Conservation (phyloP, 2,797 vertebrate species). For the Neomorphus geoffroyi region DNA sequence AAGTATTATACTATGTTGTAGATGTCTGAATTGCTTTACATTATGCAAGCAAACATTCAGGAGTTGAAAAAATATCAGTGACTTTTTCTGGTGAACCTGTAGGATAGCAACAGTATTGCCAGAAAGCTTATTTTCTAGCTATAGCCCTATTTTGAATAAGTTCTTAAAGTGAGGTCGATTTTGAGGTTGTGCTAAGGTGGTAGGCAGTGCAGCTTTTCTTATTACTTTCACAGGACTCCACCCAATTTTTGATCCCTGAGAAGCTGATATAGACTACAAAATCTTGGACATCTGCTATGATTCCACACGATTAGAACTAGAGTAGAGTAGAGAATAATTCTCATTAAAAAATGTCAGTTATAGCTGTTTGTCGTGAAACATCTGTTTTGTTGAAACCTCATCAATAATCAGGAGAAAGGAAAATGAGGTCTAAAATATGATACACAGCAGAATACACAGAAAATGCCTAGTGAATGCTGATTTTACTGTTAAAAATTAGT, state of each 20-base stretch:
- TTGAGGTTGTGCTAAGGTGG: not conserved
- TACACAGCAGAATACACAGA: not conserved
- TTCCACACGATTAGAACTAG: not conserved
- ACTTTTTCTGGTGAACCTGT: not conserved
- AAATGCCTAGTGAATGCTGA: not conserved
- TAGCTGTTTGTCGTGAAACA: not conserved
- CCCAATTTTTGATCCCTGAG: not conserved
- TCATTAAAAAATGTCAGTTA: not conserved
- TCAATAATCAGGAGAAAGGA: not conserved
- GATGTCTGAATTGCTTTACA: not conserved
- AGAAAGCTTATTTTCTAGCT: not conserved
- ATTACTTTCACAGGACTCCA: not conserved
- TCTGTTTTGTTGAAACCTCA: not conserved
- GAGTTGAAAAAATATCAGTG: not conserved
- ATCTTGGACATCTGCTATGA: not conserved
- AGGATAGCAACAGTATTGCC: not conserved
- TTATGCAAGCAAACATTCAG: not conserved
- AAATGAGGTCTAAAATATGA: not conserved
- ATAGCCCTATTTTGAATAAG: not conserved
- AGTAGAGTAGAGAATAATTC: not conserved
- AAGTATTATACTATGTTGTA: not conserved
- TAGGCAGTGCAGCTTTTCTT: not conserved
- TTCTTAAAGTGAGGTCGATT: not conserved
- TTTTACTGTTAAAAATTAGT: not conserved
- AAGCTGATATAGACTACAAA: not conserved